A percentile compares a stretch with the other conserved stretches of the same genome.
These are phyloP conservation scores for Megalops atlanticus DNA, from an alignment of 2,113 vertebrate genomes.

Conservation along the genomic window DNA sequence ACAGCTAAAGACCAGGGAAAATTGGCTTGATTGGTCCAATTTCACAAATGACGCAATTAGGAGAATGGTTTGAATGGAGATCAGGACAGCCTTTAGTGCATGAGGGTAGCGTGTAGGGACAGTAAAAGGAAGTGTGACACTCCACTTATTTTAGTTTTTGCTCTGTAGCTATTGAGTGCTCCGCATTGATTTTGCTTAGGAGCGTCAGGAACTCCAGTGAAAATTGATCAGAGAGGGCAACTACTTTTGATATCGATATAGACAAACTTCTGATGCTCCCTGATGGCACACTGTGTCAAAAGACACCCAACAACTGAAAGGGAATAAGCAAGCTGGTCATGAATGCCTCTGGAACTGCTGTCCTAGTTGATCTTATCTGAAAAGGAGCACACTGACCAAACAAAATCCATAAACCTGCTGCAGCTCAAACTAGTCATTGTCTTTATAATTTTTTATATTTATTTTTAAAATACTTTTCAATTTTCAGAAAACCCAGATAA, in stretches of 20 bases:
- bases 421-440: too few species aligned
- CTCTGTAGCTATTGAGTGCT: slow-evolving; percentile 44
- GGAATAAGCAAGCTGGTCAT: slow-evolving; percentile 24
- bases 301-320: slow-evolving; percentile 42
- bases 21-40: slow-evolving; percentile 58
- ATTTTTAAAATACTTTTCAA: background rate
- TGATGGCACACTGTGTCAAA: background rate
- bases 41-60: slow-evolving; percentile 70
- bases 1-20: slow-evolving; percentile 50
- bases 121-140: slow-evolving; percentile 31
- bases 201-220: slow-evolving; percentile 50
- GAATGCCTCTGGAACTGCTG: background rate
- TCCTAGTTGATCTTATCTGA: background rate
- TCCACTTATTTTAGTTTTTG: slow-evolving; percentile 12
- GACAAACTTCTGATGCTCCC: slow-evolving; percentile 46
- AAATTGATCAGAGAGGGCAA: slow-evolving; percentile 60
- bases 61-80: slow-evolving; percentile 59
- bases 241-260: slow-evolving; percentile 58
- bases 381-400: background rate
- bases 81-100: slow-evolving; percentile 41
- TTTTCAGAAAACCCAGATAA: background rate
- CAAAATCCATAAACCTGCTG: background rate
- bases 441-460: too few species aligned
- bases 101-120: background rate
- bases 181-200: slow-evolving; percentile 57